Conservation (phyloP, 2,888 invertebrate genomes). For the Blera fallax region DNA sequence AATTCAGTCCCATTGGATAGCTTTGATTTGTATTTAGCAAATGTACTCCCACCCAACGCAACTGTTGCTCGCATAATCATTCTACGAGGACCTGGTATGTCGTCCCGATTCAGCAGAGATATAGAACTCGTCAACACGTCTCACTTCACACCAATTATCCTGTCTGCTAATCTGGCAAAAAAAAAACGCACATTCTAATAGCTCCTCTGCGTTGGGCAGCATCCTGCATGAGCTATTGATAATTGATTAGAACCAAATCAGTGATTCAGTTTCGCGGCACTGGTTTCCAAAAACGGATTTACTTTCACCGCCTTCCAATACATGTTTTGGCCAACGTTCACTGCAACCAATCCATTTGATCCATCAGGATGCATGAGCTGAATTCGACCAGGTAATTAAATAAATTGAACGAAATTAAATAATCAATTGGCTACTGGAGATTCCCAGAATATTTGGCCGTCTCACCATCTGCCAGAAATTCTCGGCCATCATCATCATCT, state of each 20-base stretch:
- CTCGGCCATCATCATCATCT: slow-evolving; percentile 24
- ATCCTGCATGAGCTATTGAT: background rate
- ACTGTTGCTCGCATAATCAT: background rate
- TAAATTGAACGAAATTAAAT: slow-evolving; percentile 29
- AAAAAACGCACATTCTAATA: background rate
- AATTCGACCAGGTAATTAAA: slow-evolving; percentile 1
- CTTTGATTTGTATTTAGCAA: no score
- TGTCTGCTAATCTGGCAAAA: background rate
- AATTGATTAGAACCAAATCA: slow-evolving; percentile 7
- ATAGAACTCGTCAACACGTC: no score
- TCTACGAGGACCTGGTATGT: no score
- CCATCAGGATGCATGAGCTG: background rate
- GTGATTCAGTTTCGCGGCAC: background rate
- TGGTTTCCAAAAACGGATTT: background rate
- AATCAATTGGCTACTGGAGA: slow-evolving; percentile 5
- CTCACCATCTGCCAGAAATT: background rate
- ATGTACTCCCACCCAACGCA: background rate
- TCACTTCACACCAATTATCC: slow-evolving; percentile 11
- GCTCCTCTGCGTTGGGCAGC: background rate
- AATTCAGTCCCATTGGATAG: no score
- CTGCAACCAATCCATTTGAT: background rate
- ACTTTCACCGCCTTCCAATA: background rate
- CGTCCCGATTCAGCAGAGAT: no score
- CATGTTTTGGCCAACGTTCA: background rate
- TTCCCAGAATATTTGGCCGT: background rate